A percentile compares a stretch with the other conserved stretches of the same genome.
Conservation (phyloP, 2,888 invertebrate genomes). For the Pandemis corylana region DNA sequence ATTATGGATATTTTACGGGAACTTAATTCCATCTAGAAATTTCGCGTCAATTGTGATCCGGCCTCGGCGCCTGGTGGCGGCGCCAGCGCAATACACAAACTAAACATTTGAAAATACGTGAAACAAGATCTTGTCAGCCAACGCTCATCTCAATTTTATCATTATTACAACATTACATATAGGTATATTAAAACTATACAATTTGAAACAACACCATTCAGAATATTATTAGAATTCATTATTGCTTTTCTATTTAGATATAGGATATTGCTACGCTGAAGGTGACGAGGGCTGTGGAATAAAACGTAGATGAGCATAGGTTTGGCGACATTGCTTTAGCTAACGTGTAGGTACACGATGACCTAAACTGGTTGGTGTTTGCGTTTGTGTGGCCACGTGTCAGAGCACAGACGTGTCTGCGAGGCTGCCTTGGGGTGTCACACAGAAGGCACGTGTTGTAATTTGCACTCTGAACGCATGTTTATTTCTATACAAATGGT, state of each 20-base stretch:
- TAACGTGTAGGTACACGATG: conserved; percentile 47
- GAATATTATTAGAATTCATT: conserved; percentile 40
- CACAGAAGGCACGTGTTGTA: conserved; percentile 42
- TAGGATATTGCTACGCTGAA: conserved; percentile 37
- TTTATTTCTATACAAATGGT: conserved; percentile 62
- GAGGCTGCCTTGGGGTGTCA: conserved; percentile 41
- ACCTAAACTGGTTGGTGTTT: conserved; percentile 57
- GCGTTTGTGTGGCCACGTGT: conserved; percentile 59
- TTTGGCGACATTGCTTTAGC: conserved; percentile 54
- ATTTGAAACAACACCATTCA: conserved; percentile 46
- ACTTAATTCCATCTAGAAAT: conserved; percentile 83
- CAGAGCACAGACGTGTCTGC: conserved; percentile 62
- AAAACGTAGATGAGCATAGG: conserved; percentile 78
- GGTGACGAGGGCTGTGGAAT: conserved; percentile 34
- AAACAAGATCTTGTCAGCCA: conserved; percentile 72
- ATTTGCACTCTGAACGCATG: conserved; percentile 68
- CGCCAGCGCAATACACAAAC: conserved; percentile 34
- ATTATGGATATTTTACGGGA: conserved; percentile 74
- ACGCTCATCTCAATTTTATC: conserved; percentile 75
- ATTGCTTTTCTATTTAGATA: conserved; percentile 41
- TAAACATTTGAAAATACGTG: conserved; percentile 84
- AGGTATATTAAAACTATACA: conserved; percentile 43
- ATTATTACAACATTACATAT: conserved; percentile 46
- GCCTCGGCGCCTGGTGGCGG: conserved; percentile 9
- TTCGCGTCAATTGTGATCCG: conserved; percentile 45